Conservation (phyloP, 2,797 vertebrate species). For the Choloepus didactylus region DNA sequence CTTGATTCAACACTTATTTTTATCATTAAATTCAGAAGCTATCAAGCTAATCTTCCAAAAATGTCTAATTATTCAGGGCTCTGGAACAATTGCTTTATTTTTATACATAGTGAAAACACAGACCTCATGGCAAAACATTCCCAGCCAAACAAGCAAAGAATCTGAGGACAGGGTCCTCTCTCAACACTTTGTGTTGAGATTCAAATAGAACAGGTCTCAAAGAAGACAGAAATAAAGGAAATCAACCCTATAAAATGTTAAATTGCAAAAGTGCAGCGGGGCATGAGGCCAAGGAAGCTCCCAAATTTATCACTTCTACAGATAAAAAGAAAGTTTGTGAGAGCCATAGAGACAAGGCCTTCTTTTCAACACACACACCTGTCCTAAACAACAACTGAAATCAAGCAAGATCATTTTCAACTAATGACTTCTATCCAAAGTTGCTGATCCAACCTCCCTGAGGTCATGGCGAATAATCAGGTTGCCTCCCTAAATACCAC, state of each 20-base stretch:
- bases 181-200: not conserved
- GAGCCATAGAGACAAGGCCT: not conserved
- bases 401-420: not conserved
- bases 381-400: not conserved
- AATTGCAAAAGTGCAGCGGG: not conserved
- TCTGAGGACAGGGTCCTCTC: not conserved
- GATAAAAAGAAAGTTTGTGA: not conserved
- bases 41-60: not conserved
- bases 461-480: not conserved
- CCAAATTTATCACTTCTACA: not conserved
- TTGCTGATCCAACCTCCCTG: not conserved
- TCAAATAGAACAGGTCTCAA: not conserved
- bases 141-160: not conserved
- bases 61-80: not conserved
- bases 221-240: slow-evolving; percentile 35
- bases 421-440: not conserved
- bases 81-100: slow-evolving; percentile 22
- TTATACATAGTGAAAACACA: not conserved
- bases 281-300: not conserved
- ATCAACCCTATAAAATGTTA: not conserved
- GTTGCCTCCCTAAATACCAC: not conserved
- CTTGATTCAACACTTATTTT: slow-evolving; percentile 6
- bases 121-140: not conserved
- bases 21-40: slow-evolving; percentile 8
- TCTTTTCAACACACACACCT: not conserved